These are phyloP conservation scores for Rosalia funebris DNA, from an alignment of 2,888 invertebrate species.

Conservation along the genomic window DNA sequence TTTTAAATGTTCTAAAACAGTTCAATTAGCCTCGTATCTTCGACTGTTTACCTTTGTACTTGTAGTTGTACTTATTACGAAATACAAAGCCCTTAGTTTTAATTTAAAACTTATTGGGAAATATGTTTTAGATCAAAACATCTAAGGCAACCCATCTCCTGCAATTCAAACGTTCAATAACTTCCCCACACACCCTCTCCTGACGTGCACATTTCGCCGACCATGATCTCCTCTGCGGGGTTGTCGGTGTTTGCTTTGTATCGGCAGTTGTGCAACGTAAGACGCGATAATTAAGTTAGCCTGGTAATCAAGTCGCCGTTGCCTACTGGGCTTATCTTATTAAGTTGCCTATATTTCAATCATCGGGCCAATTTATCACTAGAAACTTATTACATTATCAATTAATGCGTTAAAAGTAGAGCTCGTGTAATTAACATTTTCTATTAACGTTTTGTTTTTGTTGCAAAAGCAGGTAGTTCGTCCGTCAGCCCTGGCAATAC, in stretches of 20 bases:
- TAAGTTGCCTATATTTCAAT: slow-evolving; percentile 50
- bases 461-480: not conserved
- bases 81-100: no score
- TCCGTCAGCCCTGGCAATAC: not conserved
- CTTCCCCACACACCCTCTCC: no score
- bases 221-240: no score
- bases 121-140: no score
- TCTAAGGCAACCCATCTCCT: no score
- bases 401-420: slow-evolving; percentile 37
- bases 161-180: no score
- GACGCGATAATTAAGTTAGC: slow-evolving; percentile 46
- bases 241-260: slow-evolving; percentile 39
- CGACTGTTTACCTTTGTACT: no score
- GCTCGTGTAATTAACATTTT: slow-evolving; percentile 10
- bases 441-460: slow-evolving; percentile 10
- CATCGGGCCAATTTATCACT: slow-evolving; percentile 42
- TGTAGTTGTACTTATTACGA: no score
- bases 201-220: no score
- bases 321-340: slow-evolving; percentile 49
- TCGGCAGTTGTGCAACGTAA: slow-evolving; percentile 44
- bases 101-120: no score
- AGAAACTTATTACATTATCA: slow-evolving; percentile 38
- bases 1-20: no score
- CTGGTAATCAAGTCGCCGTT: slow-evolving; percentile 41
- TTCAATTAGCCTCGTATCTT: no score